Evolutionary conservation across 1,140 invertebrate species (phyloP), one percentile per base, ranked within the genome.

Genomic region (Drosophila burlai): DNA sequence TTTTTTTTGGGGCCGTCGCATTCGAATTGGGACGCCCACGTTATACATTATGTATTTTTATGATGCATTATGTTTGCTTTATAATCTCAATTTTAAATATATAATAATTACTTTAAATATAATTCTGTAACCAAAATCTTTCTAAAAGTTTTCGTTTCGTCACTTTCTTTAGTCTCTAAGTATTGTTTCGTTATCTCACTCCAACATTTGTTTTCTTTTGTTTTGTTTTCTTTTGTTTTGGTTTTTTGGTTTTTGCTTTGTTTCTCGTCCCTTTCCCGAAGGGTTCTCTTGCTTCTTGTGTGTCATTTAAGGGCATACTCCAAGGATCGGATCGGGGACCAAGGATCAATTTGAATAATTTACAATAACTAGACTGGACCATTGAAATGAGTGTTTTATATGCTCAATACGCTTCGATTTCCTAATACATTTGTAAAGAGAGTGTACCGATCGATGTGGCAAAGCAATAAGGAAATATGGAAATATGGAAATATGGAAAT

Each of bases 181-280:
- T 92, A 92, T 92, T 92, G 91, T 92, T 92, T 92, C 87, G 58
- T 92, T 92, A 92, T 92, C 91, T 92, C 91, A 92, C 91, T 92
- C 91, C 84, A 92, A 91, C 91, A 92, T 77, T 80, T 71, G 47
- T 71, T 69, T 72, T 72, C 36, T 26, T 46, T 38, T 18, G 24
- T 29, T 29, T 29, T 29, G 29, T n/a, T n/a, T n/a, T n/a, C n/a
- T n/a, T 21, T 21, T 21, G 29, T 31, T 31, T 31, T 31, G 45
- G 11, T 46, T 47, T 18, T 31, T 31, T 31, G 0, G 45, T 13
- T 46, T 47, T 18, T 29, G 21, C 21, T 59, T 65, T 43, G 29
- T 24, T 59, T 60, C 24, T 24, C 24, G 3, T 54, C 13, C 31
- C 13, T 54, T 52, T 21, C 7, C 4, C 21, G 2, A 36, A 36